Percentiles rank a stretch among this genome's conserved stretches.
These are phyloP conservation scores for Spongilla lacustris DNA, from an alignment of 37 sponge, comb jelly and placozoan species.

Conservation along the genomic window DNA sequence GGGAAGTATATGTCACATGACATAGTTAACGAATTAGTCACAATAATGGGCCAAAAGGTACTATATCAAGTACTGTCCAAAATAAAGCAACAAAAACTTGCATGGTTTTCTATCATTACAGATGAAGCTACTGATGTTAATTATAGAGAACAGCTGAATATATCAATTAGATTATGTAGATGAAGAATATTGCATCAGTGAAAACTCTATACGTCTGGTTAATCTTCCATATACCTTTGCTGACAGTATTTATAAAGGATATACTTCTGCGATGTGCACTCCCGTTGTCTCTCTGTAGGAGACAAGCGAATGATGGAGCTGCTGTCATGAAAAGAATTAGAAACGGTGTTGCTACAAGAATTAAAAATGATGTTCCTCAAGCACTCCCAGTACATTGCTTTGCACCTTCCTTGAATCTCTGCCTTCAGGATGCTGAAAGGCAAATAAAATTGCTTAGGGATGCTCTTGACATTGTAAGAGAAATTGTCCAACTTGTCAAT, in stretches of 20 bases:
- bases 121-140: constrained; percentile 63
- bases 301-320: constrained; percentile 80
- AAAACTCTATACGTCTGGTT: constrained; percentile 53
- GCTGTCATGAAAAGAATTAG: constrained; percentile 58
- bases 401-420: constrained; percentile 65
- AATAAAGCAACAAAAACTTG: no score
- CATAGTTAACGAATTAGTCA: no score
- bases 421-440: constrained; percentile 64
- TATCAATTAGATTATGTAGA: constrained; percentile 61
- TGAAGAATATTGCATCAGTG: constrained; percentile 39
- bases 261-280: constrained; percentile 50
- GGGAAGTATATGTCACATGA: no score
- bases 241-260: constrained; percentile 42
- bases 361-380: constrained; percentile 48
- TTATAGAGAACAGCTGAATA: constrained; percentile 27
- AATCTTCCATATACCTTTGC: constrained; percentile 36
- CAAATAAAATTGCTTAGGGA: constrained; percentile 27
- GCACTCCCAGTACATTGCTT: constrained; percentile 75
- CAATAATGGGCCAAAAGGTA: no score
- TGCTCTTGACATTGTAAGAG: constrained; percentile 55
- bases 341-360: constrained; percentile 50
- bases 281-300: constrained; percentile 58
- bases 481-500: constrained; percentile 49
- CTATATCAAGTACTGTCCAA: no score
- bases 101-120: constrained; percentile 53